Evolutionary conservation across 2,797 vertebrate genomes (phyloP), one percentile per base, ranked within the genome.

Genomic region (Syncerus caffer): DNA sequence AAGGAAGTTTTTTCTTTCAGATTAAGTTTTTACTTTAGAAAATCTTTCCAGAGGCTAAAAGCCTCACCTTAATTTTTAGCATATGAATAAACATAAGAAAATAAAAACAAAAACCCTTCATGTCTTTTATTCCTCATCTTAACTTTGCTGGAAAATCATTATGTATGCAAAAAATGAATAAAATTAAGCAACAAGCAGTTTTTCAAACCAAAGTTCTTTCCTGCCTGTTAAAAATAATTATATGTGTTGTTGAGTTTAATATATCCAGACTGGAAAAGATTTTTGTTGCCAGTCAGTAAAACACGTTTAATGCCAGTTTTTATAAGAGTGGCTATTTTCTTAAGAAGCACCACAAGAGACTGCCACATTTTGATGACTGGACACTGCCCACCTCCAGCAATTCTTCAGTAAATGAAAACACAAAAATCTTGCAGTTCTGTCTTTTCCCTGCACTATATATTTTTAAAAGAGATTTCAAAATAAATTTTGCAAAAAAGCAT

Each of bases 131-230:
- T 96, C 83, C 34, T 94, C 51, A 80, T 42, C 80, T 94, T 90
- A 94, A 94, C 82, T 67, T 90, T 80, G 4, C 42, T 71, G 19
- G 57, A 90, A 71, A 90, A 50, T 71, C 29, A 79, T n/a, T 80
- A 71, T 71, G 89, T 96, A n/a, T 62, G 76, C 45, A 90, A 97
- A 58, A 85, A 90, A 79, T 95, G 67, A 90, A 57, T n/a, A 67
- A 86, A 89, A 93, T 58, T 16, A 91, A 93, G 42, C 55, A 90
- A 87, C 45, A 80, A 84, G 19, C 51, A 58, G 13, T 50, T 92
- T 83, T 96, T 38, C 12, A 92, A 92, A 90, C 16, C 10, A 88
- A 87, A 74, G 3, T 91, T 62, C 47, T 76, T 50, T 62, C 7
- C 45, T 31, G 84, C 74, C 79, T 94, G 85, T 12, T 85, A 21